Percentiles rank a stretch among this genome's conserved stretches.
Evolutionary conservation across 2,797 vertebrate genomes (phyloP).

Genomic region (Microctenopoma steveboyesi): DNA sequence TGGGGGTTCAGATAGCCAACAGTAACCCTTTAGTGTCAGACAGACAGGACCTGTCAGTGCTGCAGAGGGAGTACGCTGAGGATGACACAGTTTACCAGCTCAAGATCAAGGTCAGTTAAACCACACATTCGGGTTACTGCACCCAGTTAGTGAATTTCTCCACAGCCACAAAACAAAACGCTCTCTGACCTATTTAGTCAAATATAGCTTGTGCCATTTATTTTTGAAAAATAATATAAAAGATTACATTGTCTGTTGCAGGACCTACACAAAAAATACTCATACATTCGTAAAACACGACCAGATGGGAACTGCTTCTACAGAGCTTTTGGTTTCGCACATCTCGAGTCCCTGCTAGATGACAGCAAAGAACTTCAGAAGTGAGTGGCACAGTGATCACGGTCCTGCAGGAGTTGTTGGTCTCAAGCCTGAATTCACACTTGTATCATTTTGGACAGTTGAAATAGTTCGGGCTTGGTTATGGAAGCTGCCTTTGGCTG

Average conservation of each 20-base stretch:
- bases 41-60: constrained; percentile 89
- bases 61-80: constrained; percentile 91
- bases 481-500: not conserved
- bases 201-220: not conserved
- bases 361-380: constrained; percentile 91
- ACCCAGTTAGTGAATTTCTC: not conserved
- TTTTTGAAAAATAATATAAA: not conserved
- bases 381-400: constrained; percentile 59
- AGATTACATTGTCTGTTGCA: constrained; percentile 42
- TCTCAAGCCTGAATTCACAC: not conserved
- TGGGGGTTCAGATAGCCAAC: constrained; percentile 88
- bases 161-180: not conserved
- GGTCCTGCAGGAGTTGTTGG: not conserved
- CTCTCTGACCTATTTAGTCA: not conserved
- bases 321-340: constrained; percentile 91
- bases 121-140: constrained; percentile 23
- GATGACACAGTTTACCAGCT: constrained; percentile 94
- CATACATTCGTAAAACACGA: constrained; percentile 91
- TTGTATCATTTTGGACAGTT: not conserved
- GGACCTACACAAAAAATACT: constrained; percentile 94
- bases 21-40: constrained; percentile 94
- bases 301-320: constrained; percentile 97
- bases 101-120: constrained; percentile 88
- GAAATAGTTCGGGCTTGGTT: not conserved
- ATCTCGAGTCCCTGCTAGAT: constrained; percentile 91